Evolutionary conservation across 92 coral and sea anemone species (phyloP).

Genomic region (Epizoanthus rinbou): DNA sequence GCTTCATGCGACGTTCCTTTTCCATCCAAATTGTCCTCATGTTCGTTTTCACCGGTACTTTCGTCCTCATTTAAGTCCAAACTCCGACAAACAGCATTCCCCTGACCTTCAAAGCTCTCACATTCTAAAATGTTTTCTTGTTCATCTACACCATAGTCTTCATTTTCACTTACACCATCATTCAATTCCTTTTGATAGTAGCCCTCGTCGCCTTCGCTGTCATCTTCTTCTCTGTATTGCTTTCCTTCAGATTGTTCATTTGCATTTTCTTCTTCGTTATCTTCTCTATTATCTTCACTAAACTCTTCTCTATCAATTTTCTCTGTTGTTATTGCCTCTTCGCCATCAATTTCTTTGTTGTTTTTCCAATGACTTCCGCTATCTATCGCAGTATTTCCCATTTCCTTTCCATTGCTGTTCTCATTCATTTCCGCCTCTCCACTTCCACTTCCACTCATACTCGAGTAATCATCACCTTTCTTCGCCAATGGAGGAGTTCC

Average conservation of each 20-base stretch:
- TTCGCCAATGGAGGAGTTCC: background rate
- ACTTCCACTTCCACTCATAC: background rate
- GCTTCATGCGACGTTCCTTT: background rate
- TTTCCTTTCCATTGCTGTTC: background rate
- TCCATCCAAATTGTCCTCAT: constrained; percentile 5
- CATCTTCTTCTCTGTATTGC: background rate
- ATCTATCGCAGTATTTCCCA: background rate
- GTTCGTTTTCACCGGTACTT: constrained; percentile 1
- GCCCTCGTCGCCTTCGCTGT: background rate
- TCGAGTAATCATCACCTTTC: background rate
- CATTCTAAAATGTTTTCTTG: background rate
- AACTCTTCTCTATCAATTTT: background rate
- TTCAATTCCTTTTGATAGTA: constrained; percentile 11
- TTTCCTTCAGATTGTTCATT: constrained; percentile 11
- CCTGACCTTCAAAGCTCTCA: constrained; percentile 9
- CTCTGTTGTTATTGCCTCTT: background rate
- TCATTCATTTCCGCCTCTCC: background rate
- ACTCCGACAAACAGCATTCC: constrained; percentile 10
- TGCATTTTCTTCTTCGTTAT: background rate
- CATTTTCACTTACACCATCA: constrained; percentile 13
- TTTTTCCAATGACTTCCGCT: background rate
- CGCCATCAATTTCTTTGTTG: background rate
- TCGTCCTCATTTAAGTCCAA: constrained; percentile 15
- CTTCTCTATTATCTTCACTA: constrained; percentile 1
- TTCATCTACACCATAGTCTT: background rate